Percentiles rank a stretch among this genome's conserved stretches.
Evolutionary conservation across 2,888 invertebrate species (phyloP).

Genomic region (Griposia aprilina): DNA sequence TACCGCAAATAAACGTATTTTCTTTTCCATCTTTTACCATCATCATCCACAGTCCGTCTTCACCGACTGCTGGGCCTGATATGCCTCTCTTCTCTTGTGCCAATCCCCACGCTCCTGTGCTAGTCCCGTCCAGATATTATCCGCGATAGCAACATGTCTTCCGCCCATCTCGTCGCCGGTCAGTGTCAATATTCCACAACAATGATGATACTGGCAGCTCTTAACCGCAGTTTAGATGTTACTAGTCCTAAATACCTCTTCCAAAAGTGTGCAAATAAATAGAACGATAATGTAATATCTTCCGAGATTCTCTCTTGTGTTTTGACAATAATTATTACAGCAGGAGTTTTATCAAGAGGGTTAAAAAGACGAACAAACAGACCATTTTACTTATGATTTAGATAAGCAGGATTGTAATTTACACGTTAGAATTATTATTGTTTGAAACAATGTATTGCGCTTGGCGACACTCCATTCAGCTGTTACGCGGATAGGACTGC

Average conservation of each 20-base stretch:
- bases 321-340: conserved; percentile 40
- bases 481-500: conserved; percentile 16
- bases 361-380: conserved; percentile 52
- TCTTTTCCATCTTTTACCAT: too few species aligned
- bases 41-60: background rate
- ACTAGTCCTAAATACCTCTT: background rate
- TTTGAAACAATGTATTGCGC: conserved; percentile 45
- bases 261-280: conserved; percentile 41
- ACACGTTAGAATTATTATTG: conserved; percentile 57
- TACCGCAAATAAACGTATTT: too few species aligned
- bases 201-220: background rate
- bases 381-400: conserved; percentile 45
- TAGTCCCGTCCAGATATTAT: background rate
- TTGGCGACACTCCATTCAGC: conserved; percentile 33
- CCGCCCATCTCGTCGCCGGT: background rate
- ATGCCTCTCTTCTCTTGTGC: background rate
- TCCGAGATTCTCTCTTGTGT: conserved; percentile 13
- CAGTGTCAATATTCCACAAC: background rate
- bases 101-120: background rate
- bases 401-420: conserved; percentile 48
- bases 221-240: background rate
- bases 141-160: background rate
- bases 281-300: conserved; percentile 32
- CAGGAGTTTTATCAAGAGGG: conserved; percentile 37
- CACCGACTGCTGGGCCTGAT: background rate